Conservation (phyloP, 1,140 invertebrate species). For the Goniozus legneri region DNA sequence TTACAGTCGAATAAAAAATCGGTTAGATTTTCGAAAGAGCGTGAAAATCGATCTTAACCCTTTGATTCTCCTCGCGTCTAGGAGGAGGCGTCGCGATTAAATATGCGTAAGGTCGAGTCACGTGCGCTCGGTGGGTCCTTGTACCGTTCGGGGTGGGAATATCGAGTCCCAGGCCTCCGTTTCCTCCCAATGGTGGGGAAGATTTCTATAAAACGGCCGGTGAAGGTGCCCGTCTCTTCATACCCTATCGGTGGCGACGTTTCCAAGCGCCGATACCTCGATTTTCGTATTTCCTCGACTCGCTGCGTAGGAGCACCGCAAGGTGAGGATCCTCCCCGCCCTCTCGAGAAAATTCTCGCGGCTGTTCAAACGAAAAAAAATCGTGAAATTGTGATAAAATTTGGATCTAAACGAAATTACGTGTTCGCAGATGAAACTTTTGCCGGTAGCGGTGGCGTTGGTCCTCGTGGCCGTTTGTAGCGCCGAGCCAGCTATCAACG, state of each 20-base stretch:
- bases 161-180: slow-evolving; percentile 10
- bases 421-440: slow-evolving; percentile 45
- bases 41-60: slow-evolving; percentile 7
- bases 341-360: background rate
- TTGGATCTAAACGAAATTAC: too few relatives aligned
- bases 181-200: slow-evolving; percentile 38
- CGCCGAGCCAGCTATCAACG: slow-evolving; percentile 48
- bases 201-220: slow-evolving; percentile 49
- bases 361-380: background rate
- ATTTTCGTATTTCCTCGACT: slow-evolving; percentile 24
- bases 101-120: slow-evolving; percentile 28
- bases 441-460: slow-evolving; percentile 39
- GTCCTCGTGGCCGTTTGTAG: slow-evolving; percentile 34
- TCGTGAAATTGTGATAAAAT: slow-evolving; percentile 13
- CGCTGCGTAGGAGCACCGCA: slow-evolving; percentile 25
- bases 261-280: too few relatives aligned
- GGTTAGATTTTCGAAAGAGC: slow-evolving; percentile 7
- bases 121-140: slow-evolving; percentile 24
- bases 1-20: too few relatives aligned
- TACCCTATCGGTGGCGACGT: slow-evolving; percentile 45
- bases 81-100: slow-evolving; percentile 21
- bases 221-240: slow-evolving; percentile 44
- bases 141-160: slow-evolving; percentile 34
- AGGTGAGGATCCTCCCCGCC: slow-evolving; percentile 37
- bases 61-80: too few relatives aligned